Evolutionary conservation across 2,797 vertebrate genomes (phyloP).

Genomic region (Falco rusticolus): DNA sequence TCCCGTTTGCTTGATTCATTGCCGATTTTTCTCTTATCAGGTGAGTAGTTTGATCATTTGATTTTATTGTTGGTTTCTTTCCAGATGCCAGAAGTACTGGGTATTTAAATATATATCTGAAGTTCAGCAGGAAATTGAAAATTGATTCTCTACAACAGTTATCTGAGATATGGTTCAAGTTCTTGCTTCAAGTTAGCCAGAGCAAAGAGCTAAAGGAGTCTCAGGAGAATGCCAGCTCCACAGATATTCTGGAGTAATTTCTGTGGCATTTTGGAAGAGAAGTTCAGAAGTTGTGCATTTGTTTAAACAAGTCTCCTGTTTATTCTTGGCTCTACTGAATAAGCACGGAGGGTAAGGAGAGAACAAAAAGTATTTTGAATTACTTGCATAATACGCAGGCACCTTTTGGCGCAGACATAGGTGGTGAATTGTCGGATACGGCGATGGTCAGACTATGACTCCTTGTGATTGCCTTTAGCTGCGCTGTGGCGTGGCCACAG

Average conservation of each 20-base stretch:
- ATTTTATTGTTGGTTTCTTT: slow-evolving; percentile 59
- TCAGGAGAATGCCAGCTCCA: neutral
- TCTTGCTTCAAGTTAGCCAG: slow-evolving; percentile 34
- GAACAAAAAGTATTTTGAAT: neutral
- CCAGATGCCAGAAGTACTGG: slow-evolving; percentile 42
- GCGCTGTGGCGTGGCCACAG: neutral
- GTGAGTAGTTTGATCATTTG: slow-evolving; percentile 39
- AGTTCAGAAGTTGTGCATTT: neutral
- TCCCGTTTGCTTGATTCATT: slow-evolving; percentile 4
- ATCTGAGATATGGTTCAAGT: slow-evolving; percentile 45
- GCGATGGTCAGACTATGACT: neutral
- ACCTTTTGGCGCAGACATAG: neutral
- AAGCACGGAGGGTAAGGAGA: neutral
- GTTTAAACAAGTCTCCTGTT: neutral
- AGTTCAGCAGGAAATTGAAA: slow-evolving; percentile 64
- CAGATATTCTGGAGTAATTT: neutral
- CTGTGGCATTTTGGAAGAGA: neutral
- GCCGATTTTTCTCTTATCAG: slow-evolving; percentile 22
- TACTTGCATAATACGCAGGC: rapidly evolving
- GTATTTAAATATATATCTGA: slow-evolving; percentile 61
- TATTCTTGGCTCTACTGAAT: neutral
- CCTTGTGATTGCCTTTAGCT: neutral
- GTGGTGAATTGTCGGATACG: neutral
- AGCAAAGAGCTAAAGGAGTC: slow-evolving; percentile 16
- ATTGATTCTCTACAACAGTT: slow-evolving; percentile 66